phyloP scores from a whole-genome alignment of 2,888 invertebrate species.

The Hydrotaea diabolus region DNA sequence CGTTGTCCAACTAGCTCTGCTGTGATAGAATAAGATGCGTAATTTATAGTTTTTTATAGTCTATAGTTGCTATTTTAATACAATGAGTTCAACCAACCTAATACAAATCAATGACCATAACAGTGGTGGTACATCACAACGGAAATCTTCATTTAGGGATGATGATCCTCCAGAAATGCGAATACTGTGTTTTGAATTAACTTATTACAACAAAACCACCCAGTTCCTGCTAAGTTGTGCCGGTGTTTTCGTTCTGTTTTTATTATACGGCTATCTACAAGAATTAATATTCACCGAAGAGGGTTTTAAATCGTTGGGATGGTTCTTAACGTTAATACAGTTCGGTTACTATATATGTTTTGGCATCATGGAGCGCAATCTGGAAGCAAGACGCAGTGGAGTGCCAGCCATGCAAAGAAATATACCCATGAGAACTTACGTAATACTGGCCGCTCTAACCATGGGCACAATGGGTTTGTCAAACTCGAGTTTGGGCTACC shows the following conservation, averaged over 20 bases:
- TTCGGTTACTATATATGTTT: slow-evolving; percentile 92
- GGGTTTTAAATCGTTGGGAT: slow-evolving; percentile 93
- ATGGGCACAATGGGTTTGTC: slow-evolving; percentile 98
- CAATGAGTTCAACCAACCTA: slow-evolving; percentile 38
- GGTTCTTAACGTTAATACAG: slow-evolving; percentile 95
- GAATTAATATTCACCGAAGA: slow-evolving; percentile 95
- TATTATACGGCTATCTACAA: slow-evolving; percentile 95
- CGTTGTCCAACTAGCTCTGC: too few relatives aligned
- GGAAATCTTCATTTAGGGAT: slow-evolving; percentile 43
- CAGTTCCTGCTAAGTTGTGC: slow-evolving; percentile 89
- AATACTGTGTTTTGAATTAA: slow-evolving; percentile 88
- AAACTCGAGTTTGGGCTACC: slow-evolving; percentile 94
- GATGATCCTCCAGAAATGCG: slow-evolving; percentile 81
- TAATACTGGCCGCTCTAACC: slow-evolving; percentile 91
- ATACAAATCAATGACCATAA: slow-evolving; percentile 38
- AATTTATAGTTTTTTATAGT: neutral
- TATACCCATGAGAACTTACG: slow-evolving; percentile 91
- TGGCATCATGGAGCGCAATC: slow-evolving; percentile 87
- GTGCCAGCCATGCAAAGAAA: slow-evolving; percentile 84
- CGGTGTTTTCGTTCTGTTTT: slow-evolving; percentile 92
- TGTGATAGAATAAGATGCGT: neutral
- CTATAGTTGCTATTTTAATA: neutral
- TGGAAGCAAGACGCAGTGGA: slow-evolving; percentile 78
- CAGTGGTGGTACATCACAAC: slow-evolving; percentile 7
- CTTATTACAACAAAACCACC: slow-evolving; percentile 83